A percentile compares a stretch with the other conserved stretches of the same genome.
These are phyloP conservation scores for Cantharis rufa DNA, from an alignment of 2,888 invertebrate species.

Conservation along the genomic window DNA sequence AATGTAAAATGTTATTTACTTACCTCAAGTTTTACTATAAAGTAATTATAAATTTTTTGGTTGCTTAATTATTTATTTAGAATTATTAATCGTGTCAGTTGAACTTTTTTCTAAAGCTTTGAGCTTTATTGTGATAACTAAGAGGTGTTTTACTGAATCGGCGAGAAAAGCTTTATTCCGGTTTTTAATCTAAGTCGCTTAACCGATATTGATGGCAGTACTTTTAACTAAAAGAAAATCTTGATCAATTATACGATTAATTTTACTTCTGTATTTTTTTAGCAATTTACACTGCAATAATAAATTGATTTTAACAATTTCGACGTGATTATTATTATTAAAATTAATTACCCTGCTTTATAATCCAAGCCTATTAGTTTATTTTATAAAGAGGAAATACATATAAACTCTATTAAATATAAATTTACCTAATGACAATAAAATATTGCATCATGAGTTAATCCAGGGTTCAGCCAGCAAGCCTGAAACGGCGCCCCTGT, in stretches of 20 bases:
- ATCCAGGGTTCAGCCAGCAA: slow-evolving; percentile 34
- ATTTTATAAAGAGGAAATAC: slow-evolving; percentile 26
- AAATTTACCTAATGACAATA: slow-evolving; percentile 48
- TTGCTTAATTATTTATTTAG: neutral
- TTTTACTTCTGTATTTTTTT: neutral
- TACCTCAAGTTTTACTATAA: neutral
- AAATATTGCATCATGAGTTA: slow-evolving; percentile 48
- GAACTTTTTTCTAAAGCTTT: neutral
- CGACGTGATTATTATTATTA: neutral
- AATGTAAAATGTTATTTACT: slow-evolving; percentile 3
- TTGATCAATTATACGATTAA: neutral
- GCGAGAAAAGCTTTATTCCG: neutral
- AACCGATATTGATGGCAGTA: neutral
- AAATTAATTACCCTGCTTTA: neutral
- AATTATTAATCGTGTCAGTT: neutral
- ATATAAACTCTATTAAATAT: slow-evolving; percentile 45
- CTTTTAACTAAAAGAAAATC: neutral
- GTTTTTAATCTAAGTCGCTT: neutral
- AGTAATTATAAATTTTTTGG: neutral
- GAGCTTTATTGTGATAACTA: neutral
- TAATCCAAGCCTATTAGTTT: neutral
- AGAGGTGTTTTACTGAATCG: neutral
- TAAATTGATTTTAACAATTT: neutral
- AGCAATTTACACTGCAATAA: neutral
- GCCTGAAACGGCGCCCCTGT: slow-evolving; percentile 37